A percentile compares a stretch with the other conserved stretches of the same genome.
phyloP scores from a whole-genome alignment of 2,888 invertebrate genomes.

The Mythimna impura region DNA sequence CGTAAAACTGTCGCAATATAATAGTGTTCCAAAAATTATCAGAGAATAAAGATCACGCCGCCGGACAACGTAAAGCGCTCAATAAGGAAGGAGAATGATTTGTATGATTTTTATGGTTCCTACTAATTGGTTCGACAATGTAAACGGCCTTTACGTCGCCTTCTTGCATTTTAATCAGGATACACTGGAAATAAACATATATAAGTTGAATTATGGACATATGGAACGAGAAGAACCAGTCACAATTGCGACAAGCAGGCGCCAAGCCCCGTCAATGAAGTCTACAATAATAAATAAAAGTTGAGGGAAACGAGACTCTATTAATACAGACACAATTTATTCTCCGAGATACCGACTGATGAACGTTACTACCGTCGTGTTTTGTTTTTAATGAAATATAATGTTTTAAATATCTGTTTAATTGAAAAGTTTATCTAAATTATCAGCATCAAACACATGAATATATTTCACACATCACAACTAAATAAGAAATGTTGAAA shows the following conservation, averaged over 20 bases:
- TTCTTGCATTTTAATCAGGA: constrained; percentile 87
- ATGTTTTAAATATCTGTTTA: constrained; percentile 64
- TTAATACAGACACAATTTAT: constrained; percentile 77
- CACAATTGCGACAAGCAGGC: constrained; percentile 87
- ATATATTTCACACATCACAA: constrained; percentile 59
- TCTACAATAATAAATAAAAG: constrained; percentile 86
- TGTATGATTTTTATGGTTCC: constrained; percentile 85
- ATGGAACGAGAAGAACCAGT: constrained; percentile 89
- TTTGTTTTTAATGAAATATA: constrained; percentile 70
- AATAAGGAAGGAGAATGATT: constrained; percentile 85
- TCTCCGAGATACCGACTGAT: constrained; percentile 65
- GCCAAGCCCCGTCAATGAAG: constrained; percentile 86
- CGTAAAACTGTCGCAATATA: constrained; percentile 84
- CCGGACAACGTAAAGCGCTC: constrained; percentile 74
- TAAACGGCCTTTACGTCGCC: constrained; percentile 83
- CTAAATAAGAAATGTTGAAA: constrained; percentile 57
- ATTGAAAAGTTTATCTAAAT: constrained; percentile 67
- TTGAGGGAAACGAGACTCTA: constrained; percentile 82
- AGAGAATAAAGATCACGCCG: constrained; percentile 76
- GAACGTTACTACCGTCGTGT: constrained; percentile 65
- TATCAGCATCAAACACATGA: constrained; percentile 58
- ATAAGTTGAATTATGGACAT: constrained; percentile 84
- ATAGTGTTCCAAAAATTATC: constrained; percentile 78
- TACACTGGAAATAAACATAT: constrained; percentile 84
- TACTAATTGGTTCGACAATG: constrained; percentile 88